Evolutionary conservation across 2,797 vertebrate genomes (phyloP).

Genomic region (Yasuhikotakia modesta): DNA sequence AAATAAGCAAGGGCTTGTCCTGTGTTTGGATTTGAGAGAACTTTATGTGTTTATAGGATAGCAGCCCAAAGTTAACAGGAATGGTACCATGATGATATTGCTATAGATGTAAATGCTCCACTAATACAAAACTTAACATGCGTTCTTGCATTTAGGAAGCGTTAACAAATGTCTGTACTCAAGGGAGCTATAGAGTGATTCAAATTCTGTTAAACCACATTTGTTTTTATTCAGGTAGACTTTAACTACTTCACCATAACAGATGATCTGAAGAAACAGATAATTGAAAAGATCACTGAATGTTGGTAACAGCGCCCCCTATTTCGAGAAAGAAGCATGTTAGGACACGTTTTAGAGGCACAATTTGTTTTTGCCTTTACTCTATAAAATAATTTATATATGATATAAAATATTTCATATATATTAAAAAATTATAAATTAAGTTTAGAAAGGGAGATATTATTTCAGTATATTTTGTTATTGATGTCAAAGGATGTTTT

Average conservation of each 20-base stretch:
- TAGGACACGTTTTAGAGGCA: not conserved
- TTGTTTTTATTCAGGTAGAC: not conserved
- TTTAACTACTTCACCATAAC: too few species aligned
- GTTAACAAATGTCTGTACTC: not conserved
- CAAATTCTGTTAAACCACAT: not conserved
- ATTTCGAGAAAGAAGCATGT: too few species aligned
- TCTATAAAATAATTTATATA: too few species aligned
- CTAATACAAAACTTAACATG: not conserved
- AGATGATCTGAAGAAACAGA: too few species aligned
- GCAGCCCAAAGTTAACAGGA: not conserved
- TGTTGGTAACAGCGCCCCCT: too few species aligned
- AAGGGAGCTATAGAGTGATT: not conserved
- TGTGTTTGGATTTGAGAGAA: conserved; percentile 10
- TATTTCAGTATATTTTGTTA: too few species aligned
- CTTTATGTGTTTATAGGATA: not conserved
- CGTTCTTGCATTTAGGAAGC: not conserved
- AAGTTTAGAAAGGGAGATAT: too few species aligned
- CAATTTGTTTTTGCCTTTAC: too few species aligned
- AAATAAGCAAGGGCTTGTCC: conserved; percentile 8
- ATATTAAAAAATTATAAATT: too few species aligned
- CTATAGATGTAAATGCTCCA: not conserved
- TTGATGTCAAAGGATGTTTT: too few species aligned
- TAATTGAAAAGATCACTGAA: too few species aligned
- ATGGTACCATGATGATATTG: not conserved
- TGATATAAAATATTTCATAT: too few species aligned